Conservation (phyloP, 2,797 vertebrate genomes). For the Graptemys geographica region DNA sequence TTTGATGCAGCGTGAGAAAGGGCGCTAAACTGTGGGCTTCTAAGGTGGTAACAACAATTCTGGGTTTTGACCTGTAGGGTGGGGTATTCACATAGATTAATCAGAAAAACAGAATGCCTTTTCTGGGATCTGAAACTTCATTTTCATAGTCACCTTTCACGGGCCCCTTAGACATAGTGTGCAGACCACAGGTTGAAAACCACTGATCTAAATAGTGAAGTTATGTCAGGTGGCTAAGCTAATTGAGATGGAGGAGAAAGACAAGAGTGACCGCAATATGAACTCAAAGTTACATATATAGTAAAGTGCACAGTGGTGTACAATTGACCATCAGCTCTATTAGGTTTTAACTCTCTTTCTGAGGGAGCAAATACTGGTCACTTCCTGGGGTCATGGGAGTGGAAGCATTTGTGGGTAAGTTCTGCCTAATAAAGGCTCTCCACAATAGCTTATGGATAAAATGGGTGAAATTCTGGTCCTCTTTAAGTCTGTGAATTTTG, state of each 20-base stretch:
- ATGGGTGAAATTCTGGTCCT: neutral
- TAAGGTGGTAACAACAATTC: neutral
- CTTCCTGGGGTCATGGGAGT: neutral
- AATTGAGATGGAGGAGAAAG: neutral
- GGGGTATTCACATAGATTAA: neutral
- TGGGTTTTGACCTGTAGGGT: neutral
- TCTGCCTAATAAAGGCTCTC: neutral
- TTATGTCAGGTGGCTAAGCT: neutral
- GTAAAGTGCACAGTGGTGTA: neutral
- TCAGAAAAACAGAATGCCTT: neutral
- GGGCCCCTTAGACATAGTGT: neutral
- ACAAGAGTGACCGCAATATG: neutral
- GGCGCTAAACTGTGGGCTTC: neutral
- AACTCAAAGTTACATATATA: neutral
- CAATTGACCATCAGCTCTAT: neutral
- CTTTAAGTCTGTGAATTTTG: neutral
- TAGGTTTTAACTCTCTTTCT: neutral
- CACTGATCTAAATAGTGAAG: neutral
- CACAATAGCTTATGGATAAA: neutral
- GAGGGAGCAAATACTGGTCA: neutral
- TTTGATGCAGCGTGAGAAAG: neutral
- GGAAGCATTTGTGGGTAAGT: neutral
- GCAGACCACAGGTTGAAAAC: neutral
- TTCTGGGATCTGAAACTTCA: neutral
- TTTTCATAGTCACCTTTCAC: neutral